Conservation (phyloP, 2,797 vertebrate genomes). For the Peromyscus attwateri region DNA sequence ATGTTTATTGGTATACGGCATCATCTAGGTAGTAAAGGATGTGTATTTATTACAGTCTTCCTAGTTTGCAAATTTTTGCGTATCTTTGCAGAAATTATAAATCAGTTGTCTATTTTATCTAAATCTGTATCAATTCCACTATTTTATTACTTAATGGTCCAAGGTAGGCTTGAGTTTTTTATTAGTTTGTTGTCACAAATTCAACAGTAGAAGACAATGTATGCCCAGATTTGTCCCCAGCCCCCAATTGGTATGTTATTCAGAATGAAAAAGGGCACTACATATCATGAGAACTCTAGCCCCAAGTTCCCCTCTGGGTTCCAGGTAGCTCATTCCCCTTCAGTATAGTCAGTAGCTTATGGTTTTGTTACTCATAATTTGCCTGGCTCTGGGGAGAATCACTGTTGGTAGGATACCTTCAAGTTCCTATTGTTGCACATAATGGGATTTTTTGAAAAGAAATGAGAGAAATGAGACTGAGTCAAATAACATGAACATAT, state of each 20-base stretch:
- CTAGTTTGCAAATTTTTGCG: not conserved
- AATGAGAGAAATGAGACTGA: not conserved
- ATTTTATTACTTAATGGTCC: not conserved
- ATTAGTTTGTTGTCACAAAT: not conserved
- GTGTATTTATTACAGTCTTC: not conserved
- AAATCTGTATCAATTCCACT: not conserved
- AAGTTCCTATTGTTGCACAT: not conserved
- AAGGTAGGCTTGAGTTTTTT: not conserved
- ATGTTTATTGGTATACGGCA: not conserved
- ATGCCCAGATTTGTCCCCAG: not conserved
- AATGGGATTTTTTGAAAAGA: not conserved
- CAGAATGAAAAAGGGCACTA: not conserved
- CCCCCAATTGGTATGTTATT: too few species aligned
- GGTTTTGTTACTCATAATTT: not conserved
- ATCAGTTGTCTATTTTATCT: not conserved
- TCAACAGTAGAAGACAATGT: not conserved
- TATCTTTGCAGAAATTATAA: not conserved
- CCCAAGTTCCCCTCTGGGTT: not conserved
- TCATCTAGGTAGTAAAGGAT: not conserved
- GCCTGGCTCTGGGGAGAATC: not conserved
- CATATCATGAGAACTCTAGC: not conserved
- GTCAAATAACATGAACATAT: not conserved
- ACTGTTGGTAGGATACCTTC: not conserved
- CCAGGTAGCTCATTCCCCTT: not conserved
- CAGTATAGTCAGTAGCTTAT: not conserved